These are phyloP conservation scores for Pristionchus fissidentatus DNA, from an alignment of 2,888 invertebrate genomes.

Conservation along the genomic window DNA sequence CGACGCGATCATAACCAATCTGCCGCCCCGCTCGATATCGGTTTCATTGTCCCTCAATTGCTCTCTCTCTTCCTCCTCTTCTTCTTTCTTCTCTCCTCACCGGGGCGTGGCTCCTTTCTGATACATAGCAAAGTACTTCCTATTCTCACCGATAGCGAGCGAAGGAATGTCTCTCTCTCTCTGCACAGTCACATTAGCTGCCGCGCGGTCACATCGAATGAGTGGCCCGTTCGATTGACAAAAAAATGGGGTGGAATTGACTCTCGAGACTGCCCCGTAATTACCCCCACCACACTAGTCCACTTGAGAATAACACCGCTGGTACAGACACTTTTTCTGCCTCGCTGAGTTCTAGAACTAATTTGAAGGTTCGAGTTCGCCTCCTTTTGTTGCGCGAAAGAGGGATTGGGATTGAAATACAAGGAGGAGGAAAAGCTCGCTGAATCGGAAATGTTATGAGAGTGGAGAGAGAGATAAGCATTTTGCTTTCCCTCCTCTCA, in stretches of 20 bases:
- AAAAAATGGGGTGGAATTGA: conserved; percentile 4
- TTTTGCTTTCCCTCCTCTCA: background rate
- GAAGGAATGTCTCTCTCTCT: conserved; percentile 15
- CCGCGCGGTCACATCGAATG: background rate
- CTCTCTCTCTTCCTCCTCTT: background rate
- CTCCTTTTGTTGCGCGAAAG: background rate
- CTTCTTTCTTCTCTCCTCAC: background rate
- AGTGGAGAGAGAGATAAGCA: background rate
- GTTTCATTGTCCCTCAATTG: background rate
- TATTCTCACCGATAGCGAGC: too few species aligned
- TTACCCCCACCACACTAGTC: background rate
- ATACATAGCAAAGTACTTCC: conserved; percentile 27
- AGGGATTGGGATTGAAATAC: background rate
- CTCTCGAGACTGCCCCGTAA: background rate
- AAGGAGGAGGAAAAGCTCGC: background rate
- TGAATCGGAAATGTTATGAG: conserved; percentile 33
- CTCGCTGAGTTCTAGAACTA: background rate
- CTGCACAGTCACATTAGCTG: conserved; percentile 3
- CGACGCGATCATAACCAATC: conserved; percentile 35
- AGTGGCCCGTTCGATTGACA: conserved; percentile 13
- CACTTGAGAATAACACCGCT: conserved; percentile 13
- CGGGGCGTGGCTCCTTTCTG: conserved; percentile 30
- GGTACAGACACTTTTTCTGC: conserved; percentile 4
- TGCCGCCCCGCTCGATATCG: conserved; percentile 27
- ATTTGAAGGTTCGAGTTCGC: background rate